A percentile compares a stretch with the other conserved stretches of the same genome.
Evolutionary conservation across 1,140 invertebrate species (phyloP).

Genomic region (Himalopsyche phryganea): DNA sequence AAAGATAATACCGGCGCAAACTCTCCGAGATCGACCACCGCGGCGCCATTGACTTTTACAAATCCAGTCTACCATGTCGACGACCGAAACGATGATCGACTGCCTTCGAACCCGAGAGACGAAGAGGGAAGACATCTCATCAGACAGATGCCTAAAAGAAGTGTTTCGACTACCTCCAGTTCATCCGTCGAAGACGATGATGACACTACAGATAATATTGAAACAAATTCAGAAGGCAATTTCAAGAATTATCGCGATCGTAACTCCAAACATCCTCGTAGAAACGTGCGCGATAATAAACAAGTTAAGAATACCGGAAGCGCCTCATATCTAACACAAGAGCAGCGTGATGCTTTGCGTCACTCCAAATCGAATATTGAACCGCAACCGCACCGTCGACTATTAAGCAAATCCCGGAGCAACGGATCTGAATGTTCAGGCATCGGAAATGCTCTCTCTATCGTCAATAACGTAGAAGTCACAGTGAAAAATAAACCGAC

Average conservation of each 20-base stretch:
- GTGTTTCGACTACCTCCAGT: conserved; percentile 44
- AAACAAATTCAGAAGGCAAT: conserved; percentile 53
- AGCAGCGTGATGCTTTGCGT: conserved; percentile 20
- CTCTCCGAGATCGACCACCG: conserved; percentile 51
- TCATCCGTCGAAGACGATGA: conserved; percentile 55
- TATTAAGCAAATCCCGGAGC: conserved; percentile 39
- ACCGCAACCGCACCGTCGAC: conserved; percentile 21
- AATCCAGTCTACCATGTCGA: conserved; percentile 83
- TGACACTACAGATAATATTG: conserved; percentile 53
- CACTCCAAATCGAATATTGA: conserved; percentile 28
- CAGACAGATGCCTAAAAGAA: conserved; percentile 27
- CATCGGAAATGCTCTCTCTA: background rate
- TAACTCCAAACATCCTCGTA: conserved; percentile 46
- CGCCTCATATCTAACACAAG: background rate
- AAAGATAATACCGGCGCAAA: conserved; percentile 48
- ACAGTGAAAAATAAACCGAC: conserved; percentile 8
- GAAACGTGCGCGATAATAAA: conserved; percentile 36
- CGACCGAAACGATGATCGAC: conserved; percentile 38
- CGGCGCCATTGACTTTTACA: conserved; percentile 75
- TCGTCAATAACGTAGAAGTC: background rate
- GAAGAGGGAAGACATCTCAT: conserved; percentile 16
- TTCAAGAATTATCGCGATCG: conserved; percentile 52
- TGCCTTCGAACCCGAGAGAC: conserved; percentile 3
- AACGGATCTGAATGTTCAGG: conserved; percentile 21
- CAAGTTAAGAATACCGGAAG: conserved; percentile 37